Conservation (phyloP, 1,140 invertebrate species). For the Adelges cooleyi region DNA sequence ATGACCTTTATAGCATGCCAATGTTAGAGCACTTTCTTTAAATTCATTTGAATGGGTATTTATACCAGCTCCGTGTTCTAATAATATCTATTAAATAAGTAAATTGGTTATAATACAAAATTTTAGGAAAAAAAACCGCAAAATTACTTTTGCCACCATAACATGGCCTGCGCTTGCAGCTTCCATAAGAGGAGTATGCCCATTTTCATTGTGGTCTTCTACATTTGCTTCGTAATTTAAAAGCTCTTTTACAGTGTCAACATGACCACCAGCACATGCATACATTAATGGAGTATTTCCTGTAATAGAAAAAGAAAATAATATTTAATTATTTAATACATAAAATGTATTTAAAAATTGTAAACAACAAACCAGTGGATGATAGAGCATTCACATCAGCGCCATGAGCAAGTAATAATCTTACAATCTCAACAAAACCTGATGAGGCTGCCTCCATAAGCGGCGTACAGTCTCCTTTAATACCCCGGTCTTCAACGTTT, state of each 20-base stretch:
- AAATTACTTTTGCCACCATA: conserved; percentile 65
- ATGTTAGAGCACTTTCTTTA: conserved; percentile 86
- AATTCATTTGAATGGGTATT: conserved; percentile 99
- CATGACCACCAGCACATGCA: conserved; percentile 91
- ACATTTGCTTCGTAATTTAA: conserved; percentile 87
- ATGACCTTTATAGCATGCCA: conserved; percentile 97
- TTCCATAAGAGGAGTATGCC: conserved; percentile 98
- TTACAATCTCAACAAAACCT: conserved; percentile 88
- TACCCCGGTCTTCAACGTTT: conserved; percentile 90
- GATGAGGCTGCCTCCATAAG: conserved; percentile 93
- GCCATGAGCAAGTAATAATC: conserved; percentile 77
- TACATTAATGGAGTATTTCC: conserved; percentile 97
- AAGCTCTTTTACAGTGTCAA: conserved; percentile 78
- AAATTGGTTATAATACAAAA: conserved; percentile 37
- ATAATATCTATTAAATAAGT: conserved; percentile 49
- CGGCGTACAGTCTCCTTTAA: conserved; percentile 91
- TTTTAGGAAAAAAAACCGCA: conserved; percentile 33
- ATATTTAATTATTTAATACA: not conserved
- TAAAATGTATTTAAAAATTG: not conserved
- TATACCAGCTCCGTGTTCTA: conserved; percentile 87
- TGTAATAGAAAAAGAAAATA: conserved; percentile 36
- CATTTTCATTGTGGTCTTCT: conserved; percentile 97
- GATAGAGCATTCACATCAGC: conserved; percentile 95
- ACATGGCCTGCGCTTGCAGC: conserved; percentile 95
- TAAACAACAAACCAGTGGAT: conserved; percentile 56